Evolutionary conservation across 92 coral and sea anemone species (phyloP).

Genomic region (Actinostola sp.): DNA sequence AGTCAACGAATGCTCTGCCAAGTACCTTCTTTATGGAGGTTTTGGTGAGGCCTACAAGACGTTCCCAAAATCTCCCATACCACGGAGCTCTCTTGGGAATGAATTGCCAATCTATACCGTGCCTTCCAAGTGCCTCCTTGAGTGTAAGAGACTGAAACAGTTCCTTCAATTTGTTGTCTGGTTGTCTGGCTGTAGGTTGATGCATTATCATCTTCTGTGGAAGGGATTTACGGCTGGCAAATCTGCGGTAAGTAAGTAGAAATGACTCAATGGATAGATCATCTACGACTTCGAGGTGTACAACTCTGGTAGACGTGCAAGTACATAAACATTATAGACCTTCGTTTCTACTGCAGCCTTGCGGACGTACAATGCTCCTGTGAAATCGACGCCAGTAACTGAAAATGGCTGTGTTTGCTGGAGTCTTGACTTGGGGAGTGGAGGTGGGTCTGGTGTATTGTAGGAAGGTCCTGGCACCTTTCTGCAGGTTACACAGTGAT

Average conservation of each 20-base stretch:
- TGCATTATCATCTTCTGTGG: slow-evolving; percentile 30
- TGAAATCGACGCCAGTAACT: slow-evolving; percentile 51
- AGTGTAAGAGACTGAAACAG: slow-evolving; percentile 37
- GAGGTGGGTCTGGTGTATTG: slow-evolving; percentile 44
- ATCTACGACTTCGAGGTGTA: slow-evolving; percentile 45
- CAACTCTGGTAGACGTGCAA: slow-evolving; percentile 36
- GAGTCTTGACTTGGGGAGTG: slow-evolving; percentile 39
- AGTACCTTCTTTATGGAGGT: slow-evolving; percentile 45
- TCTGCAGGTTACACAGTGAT: slow-evolving; percentile 28
- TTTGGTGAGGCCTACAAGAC: slow-evolving; percentile 45
- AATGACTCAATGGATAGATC: slow-evolving; percentile 40
- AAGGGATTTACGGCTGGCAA: slow-evolving; percentile 27
- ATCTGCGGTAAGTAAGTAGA: slow-evolving; percentile 39
- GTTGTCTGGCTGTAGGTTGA: slow-evolving; percentile 34
- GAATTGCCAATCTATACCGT: slow-evolving; percentile 49
- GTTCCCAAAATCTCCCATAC: slow-evolving; percentile 64
- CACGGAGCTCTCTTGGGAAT: slow-evolving; percentile 58
- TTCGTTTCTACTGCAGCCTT: slow-evolving; percentile 19
- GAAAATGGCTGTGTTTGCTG: slow-evolving; percentile 39
- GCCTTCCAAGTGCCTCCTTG: background rate
- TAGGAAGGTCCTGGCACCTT: slow-evolving; percentile 23
- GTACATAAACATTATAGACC: slow-evolving; percentile 43
- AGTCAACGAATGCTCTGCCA: slow-evolving; percentile 33
- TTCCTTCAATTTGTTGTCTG: slow-evolving; percentile 45
- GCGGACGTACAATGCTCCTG: slow-evolving; percentile 23